Evolutionary conservation across 23 tunicate species (phyloP).

Genomic region (Ascidia mentula): DNA sequence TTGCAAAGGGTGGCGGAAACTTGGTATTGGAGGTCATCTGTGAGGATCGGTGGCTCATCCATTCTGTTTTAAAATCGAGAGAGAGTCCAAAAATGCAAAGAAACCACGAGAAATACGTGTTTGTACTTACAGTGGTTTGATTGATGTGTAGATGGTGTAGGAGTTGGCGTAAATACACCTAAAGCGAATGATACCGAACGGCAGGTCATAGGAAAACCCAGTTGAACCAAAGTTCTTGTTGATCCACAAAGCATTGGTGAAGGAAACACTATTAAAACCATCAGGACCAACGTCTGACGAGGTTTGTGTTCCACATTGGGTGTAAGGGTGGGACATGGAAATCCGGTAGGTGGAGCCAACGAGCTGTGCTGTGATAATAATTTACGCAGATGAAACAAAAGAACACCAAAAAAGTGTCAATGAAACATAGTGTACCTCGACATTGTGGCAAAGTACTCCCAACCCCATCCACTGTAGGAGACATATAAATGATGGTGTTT

Average conservation of each 20-base stretch:
- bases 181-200: neutral
- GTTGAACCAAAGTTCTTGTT: neutral
- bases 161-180: neutral
- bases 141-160: neutral
- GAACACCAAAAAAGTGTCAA: too few relatives aligned
- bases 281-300: neutral
- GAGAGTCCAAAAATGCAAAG: neutral
- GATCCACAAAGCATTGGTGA: neutral
- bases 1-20: neutral
- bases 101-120: neutral
- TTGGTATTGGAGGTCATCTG: neutral
- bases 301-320: slow-evolving; percentile 4
- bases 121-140: neutral
- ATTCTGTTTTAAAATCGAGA: neutral
- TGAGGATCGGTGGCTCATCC: neutral
- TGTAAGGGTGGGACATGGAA: neutral
- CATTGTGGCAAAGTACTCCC: neutral
- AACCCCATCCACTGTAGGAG: neutral
- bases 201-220: neutral
- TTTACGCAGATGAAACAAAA: neutral
- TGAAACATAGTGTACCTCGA: neutral
- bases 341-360: neutral
- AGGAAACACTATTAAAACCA: neutral
- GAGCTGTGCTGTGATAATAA: neutral
- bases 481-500: neutral